Base-by-base conservation (phyloP, 92 coral and sea anemone species). In the Umimayanthus kanabou region DNA sequence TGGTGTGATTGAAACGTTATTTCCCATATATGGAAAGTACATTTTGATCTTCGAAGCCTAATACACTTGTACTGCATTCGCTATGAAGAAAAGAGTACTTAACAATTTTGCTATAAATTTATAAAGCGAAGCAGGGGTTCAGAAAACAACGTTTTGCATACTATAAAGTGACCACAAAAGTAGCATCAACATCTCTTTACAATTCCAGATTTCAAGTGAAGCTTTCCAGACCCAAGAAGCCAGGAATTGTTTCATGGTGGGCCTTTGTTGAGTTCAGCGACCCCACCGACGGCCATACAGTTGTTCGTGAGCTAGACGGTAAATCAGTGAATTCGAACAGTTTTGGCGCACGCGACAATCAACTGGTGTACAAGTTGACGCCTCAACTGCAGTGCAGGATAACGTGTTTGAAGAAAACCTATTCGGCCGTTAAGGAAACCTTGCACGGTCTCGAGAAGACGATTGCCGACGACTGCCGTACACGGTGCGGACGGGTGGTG, bases 221-320 rank as follows among this genome's bases (percentile, higher is more conserved):
- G 45, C 25, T 83, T 2, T 1, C 4, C 66, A 69, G 6, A 16
- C 87, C 87, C 8, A 26, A 30, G 26, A 61, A 1, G 15, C 28
- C 64, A 10, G 61, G n/a, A 14, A 14, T 5, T 43, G 13, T 20
- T 10, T 47, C 20, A 26, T 83, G 87, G 87, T 29, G 50, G 4
- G 87, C 87, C 28, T 83, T n/a, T 30, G 66, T 83, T 14, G 67
- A 71, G 9, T 83, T 83, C 57, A 70, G 11, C 13, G 78, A 83
- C 7, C 61, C 87, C 14, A 28, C 30, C 40, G 78, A 70, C 14
- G 87, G 87, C 2, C 37, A 83, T 39, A 71, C 65, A 20, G 87
- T 83, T 28, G 87, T 83, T 25, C 87, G 87, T 50, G 78, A 83
- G 28, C 29, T 83, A 45, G 18, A 83, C 23, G 87, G 87, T 13